Percentiles rank a stretch among this genome's conserved stretches.
These are phyloP conservation scores for Caenorhabditis briggsae DNA, from an alignment of 1,140 invertebrate species.

Conservation along the genomic window DNA sequence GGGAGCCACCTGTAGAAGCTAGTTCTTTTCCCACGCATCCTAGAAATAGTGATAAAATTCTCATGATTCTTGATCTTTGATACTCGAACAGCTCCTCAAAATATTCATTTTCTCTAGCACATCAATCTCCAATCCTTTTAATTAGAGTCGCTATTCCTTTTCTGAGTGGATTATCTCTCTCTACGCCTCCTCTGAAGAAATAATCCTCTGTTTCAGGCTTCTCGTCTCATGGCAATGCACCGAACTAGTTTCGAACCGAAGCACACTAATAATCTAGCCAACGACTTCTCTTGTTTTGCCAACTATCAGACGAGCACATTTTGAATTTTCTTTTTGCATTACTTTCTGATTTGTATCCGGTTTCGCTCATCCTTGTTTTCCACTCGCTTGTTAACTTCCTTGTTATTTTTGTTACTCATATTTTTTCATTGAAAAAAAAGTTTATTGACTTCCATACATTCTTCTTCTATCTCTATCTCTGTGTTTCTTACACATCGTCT, in stretches of 20 bases:
- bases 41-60: too few species aligned
- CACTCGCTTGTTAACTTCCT: conserved; percentile 7
- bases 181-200: not conserved
- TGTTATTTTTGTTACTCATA: not conserved
- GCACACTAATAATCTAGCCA: conserved; percentile 90
- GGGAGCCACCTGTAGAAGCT: too few species aligned
- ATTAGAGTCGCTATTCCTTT: not conserved
- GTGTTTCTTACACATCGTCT: not conserved
- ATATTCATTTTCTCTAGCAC: too few species aligned
- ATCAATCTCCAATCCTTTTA: not conserved
- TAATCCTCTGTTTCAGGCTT: conserved; percentile 78
- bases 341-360: not conserved
- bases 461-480: too few species aligned
- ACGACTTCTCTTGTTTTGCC: conserved; percentile 90
- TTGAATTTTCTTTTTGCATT: not conserved
- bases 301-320: conserved; percentile 83
- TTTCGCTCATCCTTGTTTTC: not conserved
- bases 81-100: too few species aligned
- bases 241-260: conserved; percentile 84
- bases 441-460: too few species aligned
- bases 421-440: not conserved
- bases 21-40: too few species aligned
- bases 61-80: too few species aligned
- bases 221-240: conserved; percentile 83
- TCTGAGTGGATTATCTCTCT: not conserved